Evolutionary conservation across 2,888 invertebrate genomes (phyloP), one percentile per base, ranked within the genome.

Genomic region (Hyalella azteca): DNA sequence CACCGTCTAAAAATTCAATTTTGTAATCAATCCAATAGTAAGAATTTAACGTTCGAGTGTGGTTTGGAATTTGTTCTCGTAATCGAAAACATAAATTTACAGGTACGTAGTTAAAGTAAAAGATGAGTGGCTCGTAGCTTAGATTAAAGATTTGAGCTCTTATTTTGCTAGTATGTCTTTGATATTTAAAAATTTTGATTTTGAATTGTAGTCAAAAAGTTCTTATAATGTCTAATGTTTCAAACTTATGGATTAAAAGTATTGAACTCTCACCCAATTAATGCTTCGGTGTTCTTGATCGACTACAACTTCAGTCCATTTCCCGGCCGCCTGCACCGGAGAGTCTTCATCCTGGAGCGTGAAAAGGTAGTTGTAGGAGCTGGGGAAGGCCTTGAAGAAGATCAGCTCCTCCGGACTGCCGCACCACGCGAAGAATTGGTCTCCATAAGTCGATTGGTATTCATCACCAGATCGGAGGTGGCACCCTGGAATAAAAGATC

Each of bases 191-290:
- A n/a, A n/a, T n/a, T n/a, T n/a, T n/a, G n/a, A n/a, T n/a, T n/a
- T n/a, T n/a, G n/a, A n/a, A n/a, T n/a, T n/a, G n/a, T n/a, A n/a
- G n/a, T n/a, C n/a, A n/a, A n/a, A n/a, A n/a, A n/a, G n/a, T n/a
- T n/a, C n/a, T n/a, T n/a, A n/a, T n/a, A n/a, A n/a, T n/a, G n/a
- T n/a, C n/a, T n/a, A n/a, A n/a, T n/a, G n/a, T n/a, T n/a, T n/a
- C n/a, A n/a, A n/a, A n/a, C n/a, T n/a, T n/a, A n/a, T n/a, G n/a
- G n/a, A n/a, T n/a, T n/a, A n/a, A n/a, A n/a, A n/a, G n/a, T n/a
- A n/a, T n/a, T n/a, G n/a, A n/a, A n/a, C n/a, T n/a, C 39, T 36
- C n/a, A 66, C 66, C 66, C 66, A 66, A 66, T 5, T 36, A 66
- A 66, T 36, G 1, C 15, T 66, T 19, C 29, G 22, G 36, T 36